Evolutionary conservation across 23 tunicate genomes (phyloP).

Genomic region (Corella eumyota): DNA sequence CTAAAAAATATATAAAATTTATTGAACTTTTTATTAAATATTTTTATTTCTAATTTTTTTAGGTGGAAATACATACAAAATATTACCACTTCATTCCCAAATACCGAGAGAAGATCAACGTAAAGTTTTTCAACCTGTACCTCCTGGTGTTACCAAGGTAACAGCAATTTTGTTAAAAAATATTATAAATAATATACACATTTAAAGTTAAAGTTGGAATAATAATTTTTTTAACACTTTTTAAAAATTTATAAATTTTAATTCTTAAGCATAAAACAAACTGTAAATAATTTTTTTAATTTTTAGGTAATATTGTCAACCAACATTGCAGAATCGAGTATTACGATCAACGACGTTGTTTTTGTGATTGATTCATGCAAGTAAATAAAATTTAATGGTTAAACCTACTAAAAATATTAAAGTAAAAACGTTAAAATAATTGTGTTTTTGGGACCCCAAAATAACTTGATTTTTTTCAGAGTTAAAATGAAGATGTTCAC

Average conservation of each 20-base stretch:
- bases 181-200: neutral
- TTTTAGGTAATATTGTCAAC: conserved; percentile 86
- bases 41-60: too few relatives aligned
- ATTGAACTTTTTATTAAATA: too few relatives aligned
- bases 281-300: neutral
- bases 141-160: conserved; percentile 83
- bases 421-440: too few relatives aligned
- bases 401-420: too few relatives aligned
- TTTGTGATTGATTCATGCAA: conserved; percentile 96
- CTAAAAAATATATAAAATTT: too few relatives aligned
- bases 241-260: neutral
- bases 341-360: conserved; percentile 87
- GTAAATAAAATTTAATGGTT: conserved; percentile 22
- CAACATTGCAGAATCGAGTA: conserved; percentile 92
- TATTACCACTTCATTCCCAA: conserved; percentile 90
- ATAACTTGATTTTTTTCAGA: conserved; percentile 25
- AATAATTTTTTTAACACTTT: neutral
- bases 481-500: conserved; percentile 99
- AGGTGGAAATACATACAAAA: conserved; percentile 62
- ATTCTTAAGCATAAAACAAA: too few relatives aligned
- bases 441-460: too few relatives aligned
- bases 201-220: neutral
- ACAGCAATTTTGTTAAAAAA: neutral
- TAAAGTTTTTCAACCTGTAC: conserved; percentile 70
- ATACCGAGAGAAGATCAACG: conserved; percentile 96